Evolutionary conservation across 2,113 vertebrate genomes (phyloP).

Genomic region (Actinemys pallida): DNA sequence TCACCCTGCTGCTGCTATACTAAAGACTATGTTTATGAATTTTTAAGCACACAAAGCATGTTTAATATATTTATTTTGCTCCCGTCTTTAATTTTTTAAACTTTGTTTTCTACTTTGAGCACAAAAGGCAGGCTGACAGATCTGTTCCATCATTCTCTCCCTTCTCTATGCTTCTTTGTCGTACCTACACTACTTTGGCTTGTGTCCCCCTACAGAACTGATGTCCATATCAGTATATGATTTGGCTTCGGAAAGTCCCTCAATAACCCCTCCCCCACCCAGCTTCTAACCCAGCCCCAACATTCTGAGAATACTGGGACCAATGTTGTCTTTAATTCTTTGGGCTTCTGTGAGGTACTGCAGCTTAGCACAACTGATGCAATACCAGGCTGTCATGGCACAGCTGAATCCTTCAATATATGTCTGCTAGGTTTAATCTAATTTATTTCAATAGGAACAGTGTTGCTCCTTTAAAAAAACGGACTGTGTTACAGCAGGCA

Average conservation of each 20-base stretch:
- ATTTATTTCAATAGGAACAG: not conserved
- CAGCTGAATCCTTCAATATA: not conserved
- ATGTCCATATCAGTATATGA: slow-evolving; percentile 50
- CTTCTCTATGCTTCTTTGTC: not conserved
- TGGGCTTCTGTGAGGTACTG: slow-evolving; percentile 22
- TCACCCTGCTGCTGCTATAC: slow-evolving; percentile 60
- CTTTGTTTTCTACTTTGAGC: slow-evolving; percentile 41
- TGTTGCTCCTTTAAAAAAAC: not conserved
- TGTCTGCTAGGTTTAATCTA: slow-evolving; percentile 8
- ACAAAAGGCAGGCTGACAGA: slow-evolving; percentile 25
- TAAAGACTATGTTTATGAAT: slow-evolving; percentile 53
- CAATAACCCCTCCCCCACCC: slow-evolving; percentile 34
- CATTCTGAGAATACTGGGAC: not conserved
- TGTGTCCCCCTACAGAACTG: not conserved
- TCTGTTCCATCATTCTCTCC: not conserved
- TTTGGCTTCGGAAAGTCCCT: slow-evolving; percentile 36
- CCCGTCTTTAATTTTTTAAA: slow-evolving; percentile 71
- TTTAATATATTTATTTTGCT: slow-evolving; percentile 66
- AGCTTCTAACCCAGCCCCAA: not conserved
- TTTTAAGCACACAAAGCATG: not conserved
- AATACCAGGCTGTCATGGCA: not conserved
- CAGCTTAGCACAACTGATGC: not conserved
- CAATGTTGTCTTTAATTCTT: not conserved
- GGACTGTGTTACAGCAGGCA: not conserved
- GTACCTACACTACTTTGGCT: not conserved